These are phyloP conservation scores for Apis cerana DNA, from an alignment of 1,140 invertebrate genomes.

Conservation along the genomic window DNA sequence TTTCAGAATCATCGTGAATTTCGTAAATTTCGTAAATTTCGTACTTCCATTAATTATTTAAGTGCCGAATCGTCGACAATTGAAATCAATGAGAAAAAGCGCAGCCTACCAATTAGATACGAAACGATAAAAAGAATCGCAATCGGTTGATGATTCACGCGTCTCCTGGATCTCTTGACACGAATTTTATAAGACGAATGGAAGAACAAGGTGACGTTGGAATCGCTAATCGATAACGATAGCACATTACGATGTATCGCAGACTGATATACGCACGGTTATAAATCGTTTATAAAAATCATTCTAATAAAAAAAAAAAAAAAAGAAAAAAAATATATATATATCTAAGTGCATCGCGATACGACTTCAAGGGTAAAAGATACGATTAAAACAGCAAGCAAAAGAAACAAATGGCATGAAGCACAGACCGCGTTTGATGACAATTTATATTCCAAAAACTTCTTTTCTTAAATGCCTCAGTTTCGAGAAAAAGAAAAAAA, in stretches of 20 bases:
- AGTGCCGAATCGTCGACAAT: constrained; percentile 49
- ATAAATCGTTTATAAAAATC: constrained; percentile 46
- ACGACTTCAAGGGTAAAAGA: constrained; percentile 52
- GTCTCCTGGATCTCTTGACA: background rate
- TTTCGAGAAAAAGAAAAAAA: background rate
- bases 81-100: constrained; percentile 58
- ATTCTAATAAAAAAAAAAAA: constrained; percentile 21
- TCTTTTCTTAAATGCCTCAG: constrained; percentile 23
- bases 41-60: constrained; percentile 72
- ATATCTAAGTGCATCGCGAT: constrained; percentile 51
- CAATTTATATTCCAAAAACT: constrained; percentile 9
- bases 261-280: constrained; percentile 67
- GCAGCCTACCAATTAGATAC: constrained; percentile 66
- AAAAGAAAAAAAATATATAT: too few relatives aligned
- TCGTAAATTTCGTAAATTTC: constrained; percentile 12
- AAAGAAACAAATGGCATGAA: background rate
- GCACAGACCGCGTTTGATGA: constrained; percentile 17
- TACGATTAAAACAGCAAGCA: background rate
- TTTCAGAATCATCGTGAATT: constrained; percentile 22
- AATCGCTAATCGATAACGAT: constrained; percentile 44
- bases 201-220: background rate
- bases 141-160: constrained; percentile 38
- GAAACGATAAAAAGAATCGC: constrained; percentile 32
- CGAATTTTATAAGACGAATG: background rate
- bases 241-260: constrained; percentile 59